Conservation (phyloP, 2,113 vertebrate species). For the Lathamus discolor region DNA sequence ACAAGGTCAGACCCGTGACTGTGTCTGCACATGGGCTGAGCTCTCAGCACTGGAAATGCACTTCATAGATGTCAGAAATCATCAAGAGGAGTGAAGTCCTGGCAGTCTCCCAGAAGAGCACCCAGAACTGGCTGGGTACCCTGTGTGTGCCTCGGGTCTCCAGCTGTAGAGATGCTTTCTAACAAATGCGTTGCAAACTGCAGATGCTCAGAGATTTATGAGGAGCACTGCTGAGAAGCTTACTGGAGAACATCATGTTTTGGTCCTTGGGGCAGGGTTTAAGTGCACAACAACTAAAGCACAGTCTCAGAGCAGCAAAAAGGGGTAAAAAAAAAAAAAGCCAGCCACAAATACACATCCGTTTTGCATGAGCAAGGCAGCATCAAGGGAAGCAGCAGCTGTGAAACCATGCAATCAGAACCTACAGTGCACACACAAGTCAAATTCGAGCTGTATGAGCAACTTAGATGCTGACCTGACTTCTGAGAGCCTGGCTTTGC, state of each 20-base stretch:
- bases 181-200: not conserved
- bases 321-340: not conserved
- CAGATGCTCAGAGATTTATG: not conserved
- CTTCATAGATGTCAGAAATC: not conserved
- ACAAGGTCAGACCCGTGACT: not conserved
- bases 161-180: not conserved
- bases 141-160: not conserved
- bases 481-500: not conserved
- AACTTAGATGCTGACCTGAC: not conserved
- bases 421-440: accelerated
- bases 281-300: not conserved
- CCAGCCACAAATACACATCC: not conserved
- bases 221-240: not conserved
- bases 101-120: not conserved
- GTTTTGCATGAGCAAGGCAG: not conserved
- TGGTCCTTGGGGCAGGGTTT: not conserved
- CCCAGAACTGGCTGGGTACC: not conserved
- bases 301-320: not conserved
- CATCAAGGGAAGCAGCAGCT: not conserved
- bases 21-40: not conserved
- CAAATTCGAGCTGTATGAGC: not conserved
- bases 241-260: not conserved
- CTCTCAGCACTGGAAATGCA: not conserved
- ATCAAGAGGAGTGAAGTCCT: not conserved
- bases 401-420: not conserved